A percentile compares a stretch with the other conserved stretches of the same genome.
Evolutionary conservation across 2,888 invertebrate species (phyloP).

Genomic region (Linnaemya vulpina): DNA sequence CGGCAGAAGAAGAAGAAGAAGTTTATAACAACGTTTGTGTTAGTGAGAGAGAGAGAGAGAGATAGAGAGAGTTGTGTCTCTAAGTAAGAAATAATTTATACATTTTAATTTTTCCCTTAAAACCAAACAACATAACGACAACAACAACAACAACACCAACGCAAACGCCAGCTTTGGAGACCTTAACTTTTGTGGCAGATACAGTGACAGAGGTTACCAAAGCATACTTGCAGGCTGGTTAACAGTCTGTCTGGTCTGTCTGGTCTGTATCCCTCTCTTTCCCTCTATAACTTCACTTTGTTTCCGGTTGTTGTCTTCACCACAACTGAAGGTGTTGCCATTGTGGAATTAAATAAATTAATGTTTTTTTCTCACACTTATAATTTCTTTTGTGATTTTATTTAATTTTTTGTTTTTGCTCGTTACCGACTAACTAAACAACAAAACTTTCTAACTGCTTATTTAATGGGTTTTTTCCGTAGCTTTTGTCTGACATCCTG

Average conservation of each 20-base stretch:
- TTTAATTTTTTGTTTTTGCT: too few species aligned
- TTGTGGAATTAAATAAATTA: slow-evolving; percentile 53
- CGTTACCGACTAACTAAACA: slow-evolving; percentile 27
- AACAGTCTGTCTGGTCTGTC: not conserved
- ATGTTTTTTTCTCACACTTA: slow-evolving; percentile 41
- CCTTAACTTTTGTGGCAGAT: slow-evolving; percentile 52
- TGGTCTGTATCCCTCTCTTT: not conserved
- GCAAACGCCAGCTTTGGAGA: slow-evolving; percentile 7
- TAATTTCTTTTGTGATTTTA: slow-evolving; percentile 17
- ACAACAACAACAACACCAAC: not conserved
- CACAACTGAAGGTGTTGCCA: slow-evolving; percentile 59
- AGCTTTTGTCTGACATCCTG: not conserved
- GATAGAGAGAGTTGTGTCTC: slow-evolving; percentile 36
- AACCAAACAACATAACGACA: slow-evolving; percentile 24
- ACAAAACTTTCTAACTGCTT: slow-evolving; percentile 64
- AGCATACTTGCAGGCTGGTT: slow-evolving; percentile 10
- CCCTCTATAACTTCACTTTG: slow-evolving; percentile 44
- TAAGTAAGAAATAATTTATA: slow-evolving; percentile 71
- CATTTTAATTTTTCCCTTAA: slow-evolving; percentile 68
- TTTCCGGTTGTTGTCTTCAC: slow-evolving; percentile 50
- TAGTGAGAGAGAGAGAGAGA: too few species aligned
- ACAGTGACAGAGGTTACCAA: slow-evolving; percentile 55
- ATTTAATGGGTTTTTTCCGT: slow-evolving; percentile 47
- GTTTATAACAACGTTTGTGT: not conserved
- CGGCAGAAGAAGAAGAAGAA: slow-evolving; percentile 41